Evolutionary conservation across 2,888 invertebrate genomes (phyloP).

Genomic region (Eilema griseolum): DNA sequence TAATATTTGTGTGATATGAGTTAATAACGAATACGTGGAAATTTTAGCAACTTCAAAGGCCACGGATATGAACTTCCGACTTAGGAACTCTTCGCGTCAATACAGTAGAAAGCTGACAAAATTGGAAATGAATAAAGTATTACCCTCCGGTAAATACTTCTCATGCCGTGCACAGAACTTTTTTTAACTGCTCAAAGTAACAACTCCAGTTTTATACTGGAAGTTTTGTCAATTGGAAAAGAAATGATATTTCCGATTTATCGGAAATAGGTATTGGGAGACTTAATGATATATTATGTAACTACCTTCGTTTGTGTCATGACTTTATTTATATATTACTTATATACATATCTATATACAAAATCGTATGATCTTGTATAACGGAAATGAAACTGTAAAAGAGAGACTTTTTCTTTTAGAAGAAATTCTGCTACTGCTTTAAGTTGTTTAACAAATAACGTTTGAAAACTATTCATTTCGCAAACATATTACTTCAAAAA

Average conservation of each 20-base stretch:
- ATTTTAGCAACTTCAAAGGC: slow-evolving; percentile 26
- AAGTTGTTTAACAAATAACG: no score
- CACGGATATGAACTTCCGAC: slow-evolving; percentile 17
- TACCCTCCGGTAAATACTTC: not conserved
- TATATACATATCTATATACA: no score
- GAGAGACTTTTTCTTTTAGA: no score
- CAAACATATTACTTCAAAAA: no score
- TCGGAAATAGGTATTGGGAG: not conserved
- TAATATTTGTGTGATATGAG: slow-evolving; percentile 7
- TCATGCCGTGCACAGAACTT: not conserved
- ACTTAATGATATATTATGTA: not conserved
- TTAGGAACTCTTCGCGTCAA: slow-evolving; percentile 39
- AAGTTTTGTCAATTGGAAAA: not conserved
- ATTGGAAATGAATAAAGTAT: slow-evolving; percentile 46
- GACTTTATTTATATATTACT: not conserved
- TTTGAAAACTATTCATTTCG: no score
- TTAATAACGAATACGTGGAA: slow-evolving; percentile 25
- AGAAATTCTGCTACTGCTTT: no score
- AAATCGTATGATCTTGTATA: no score
- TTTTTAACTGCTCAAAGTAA: not conserved
- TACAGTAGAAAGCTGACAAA: slow-evolving; percentile 37
- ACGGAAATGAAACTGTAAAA: no score
- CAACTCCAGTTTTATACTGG: not conserved
- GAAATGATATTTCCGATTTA: not conserved
- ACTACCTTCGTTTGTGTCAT: not conserved